These are phyloP conservation scores for Nannobrachium achirus DNA, from an alignment of 2,113 vertebrate genomes.

Conservation along the genomic window DNA sequence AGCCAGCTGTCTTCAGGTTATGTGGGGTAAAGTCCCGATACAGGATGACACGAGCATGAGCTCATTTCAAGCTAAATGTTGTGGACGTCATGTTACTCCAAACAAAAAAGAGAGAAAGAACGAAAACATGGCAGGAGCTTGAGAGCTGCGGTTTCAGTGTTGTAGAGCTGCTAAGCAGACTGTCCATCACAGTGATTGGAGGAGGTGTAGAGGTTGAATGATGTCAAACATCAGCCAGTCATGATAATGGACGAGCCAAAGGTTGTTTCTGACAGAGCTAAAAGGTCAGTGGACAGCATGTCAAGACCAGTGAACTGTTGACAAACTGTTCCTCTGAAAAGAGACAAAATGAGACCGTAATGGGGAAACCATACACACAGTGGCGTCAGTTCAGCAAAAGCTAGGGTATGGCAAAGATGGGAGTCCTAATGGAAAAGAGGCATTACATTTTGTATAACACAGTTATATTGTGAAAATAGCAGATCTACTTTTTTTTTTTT, in stretches of 20 bases:
- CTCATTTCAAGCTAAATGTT: not conserved
- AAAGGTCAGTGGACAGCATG: constrained; percentile 45
- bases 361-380: not conserved
- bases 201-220: constrained; percentile 17
- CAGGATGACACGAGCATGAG: not conserved
- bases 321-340: constrained; percentile 21
- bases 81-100: not conserved
- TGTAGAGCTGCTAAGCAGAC: not conserved
- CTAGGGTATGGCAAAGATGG: no score
- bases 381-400: no score
- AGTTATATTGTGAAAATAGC: no score
- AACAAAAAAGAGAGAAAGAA: not conserved
- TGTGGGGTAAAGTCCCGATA: not conserved
- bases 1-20: not conserved
- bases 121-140: not conserved
- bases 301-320: constrained; percentile 21
- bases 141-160: not conserved
- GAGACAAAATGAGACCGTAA: not conserved
- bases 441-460: no score
- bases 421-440: no score
- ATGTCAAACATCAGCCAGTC: constrained; percentile 10
- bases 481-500: no score
- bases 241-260: constrained; percentile 44
- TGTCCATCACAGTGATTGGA: constrained; percentile 17
- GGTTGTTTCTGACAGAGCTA: constrained; percentile 37